Percentiles rank a stretch among this genome's conserved stretches.
Conservation (phyloP, 2,113 vertebrate species). For the Lycaon pictus region DNA sequence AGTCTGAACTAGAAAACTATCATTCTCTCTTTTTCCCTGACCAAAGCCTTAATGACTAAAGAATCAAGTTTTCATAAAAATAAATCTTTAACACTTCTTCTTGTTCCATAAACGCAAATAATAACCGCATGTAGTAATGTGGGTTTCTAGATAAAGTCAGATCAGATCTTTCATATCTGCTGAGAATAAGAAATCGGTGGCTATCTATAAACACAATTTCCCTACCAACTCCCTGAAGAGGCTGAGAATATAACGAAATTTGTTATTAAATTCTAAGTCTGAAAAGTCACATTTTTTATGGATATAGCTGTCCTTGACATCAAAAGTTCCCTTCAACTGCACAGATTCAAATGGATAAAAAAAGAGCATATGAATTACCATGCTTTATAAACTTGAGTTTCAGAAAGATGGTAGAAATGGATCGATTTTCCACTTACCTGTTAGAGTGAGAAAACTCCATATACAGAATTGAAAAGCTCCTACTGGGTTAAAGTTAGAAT, state of each 20-base stretch:
- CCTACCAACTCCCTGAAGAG: constrained; percentile 26
- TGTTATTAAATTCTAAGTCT: constrained; percentile 8
- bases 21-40: not conserved
- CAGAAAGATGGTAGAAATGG: constrained; percentile 37
- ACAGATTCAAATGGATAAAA: not conserved
- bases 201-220: not conserved
- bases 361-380: not conserved
- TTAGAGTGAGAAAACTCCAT: not conserved
- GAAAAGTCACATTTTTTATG: not conserved
- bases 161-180: constrained; percentile 11
- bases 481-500: not conserved
- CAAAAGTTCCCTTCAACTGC: not conserved
- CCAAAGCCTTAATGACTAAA: constrained; percentile 36
- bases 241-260: not conserved
- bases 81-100: constrained; percentile 8
- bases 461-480: not conserved
- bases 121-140: not conserved
- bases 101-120: not conserved
- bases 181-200: constrained; percentile 39
- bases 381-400: not conserved
- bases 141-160: constrained; percentile 33
- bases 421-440: constrained; percentile 1
- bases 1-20: not conserved
- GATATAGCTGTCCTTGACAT: not conserved
- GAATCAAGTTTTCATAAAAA: constrained; percentile 16